These are phyloP conservation scores for Heliconius hermathena DNA, from an alignment of 1,140 invertebrate genomes.

Conservation along the genomic window DNA sequence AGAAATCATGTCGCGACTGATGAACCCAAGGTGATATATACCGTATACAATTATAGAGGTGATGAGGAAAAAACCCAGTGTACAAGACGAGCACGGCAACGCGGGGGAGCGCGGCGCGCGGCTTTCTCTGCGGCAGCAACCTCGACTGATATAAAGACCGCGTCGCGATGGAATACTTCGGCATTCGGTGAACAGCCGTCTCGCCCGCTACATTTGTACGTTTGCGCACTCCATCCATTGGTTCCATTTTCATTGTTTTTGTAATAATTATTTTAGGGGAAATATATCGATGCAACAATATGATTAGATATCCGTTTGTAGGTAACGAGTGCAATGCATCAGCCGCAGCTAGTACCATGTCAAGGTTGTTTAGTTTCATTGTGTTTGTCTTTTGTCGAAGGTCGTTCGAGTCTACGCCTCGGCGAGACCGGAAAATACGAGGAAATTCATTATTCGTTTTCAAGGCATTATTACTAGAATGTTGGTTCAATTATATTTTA, in stretches of 20 bases:
- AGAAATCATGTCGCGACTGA: slow-evolving; percentile 60
- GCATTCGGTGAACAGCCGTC: slow-evolving; percentile 80
- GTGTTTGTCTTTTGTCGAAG: slow-evolving; percentile 78
- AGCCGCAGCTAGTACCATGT: slow-evolving; percentile 69
- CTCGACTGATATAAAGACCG: slow-evolving; percentile 76
- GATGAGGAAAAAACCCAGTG: slow-evolving; percentile 79
- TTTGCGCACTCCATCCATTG: slow-evolving; percentile 58
- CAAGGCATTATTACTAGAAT: slow-evolving; percentile 66
- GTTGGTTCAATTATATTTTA: slow-evolving; percentile 41
- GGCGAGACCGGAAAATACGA: slow-evolving; percentile 73
- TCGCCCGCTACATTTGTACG: slow-evolving; percentile 69
- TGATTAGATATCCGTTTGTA: slow-evolving; percentile 69
- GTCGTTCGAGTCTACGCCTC: slow-evolving; percentile 65
- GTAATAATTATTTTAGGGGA: slow-evolving; percentile 55
- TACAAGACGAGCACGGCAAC: slow-evolving; percentile 56
- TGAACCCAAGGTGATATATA: slow-evolving; percentile 69
- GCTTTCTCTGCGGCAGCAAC: slow-evolving; percentile 72
- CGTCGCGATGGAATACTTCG: slow-evolving; percentile 74
- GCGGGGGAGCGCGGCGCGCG: slow-evolving; percentile 70
- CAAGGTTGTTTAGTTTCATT: slow-evolving; percentile 78
- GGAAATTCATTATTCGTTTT: slow-evolving; percentile 77
- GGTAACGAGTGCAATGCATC: slow-evolving; percentile 71
- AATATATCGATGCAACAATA: slow-evolving; percentile 67
- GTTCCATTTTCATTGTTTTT: slow-evolving; percentile 50
- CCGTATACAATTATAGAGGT: slow-evolving; percentile 68